phyloP scores from a whole-genome alignment of 1,140 invertebrate species.

The Drosophila kanapiae region DNA sequence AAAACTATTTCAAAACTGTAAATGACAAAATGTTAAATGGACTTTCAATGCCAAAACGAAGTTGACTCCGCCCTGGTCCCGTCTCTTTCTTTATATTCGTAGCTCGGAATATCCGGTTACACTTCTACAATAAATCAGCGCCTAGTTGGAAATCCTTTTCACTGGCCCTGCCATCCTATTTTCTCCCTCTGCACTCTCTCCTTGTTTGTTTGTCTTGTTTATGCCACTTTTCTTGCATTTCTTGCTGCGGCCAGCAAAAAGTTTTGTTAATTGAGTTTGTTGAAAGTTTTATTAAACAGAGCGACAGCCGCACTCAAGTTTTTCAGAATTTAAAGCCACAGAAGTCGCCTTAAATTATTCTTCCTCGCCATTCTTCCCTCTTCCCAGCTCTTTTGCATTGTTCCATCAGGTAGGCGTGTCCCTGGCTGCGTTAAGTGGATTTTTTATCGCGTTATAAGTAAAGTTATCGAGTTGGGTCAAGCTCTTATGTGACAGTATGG shows the following conservation, averaged over 20 bases:
- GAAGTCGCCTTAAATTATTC: conserved; percentile 59
- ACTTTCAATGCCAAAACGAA: conserved; percentile 80
- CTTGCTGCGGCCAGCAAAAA: conserved; percentile 77
- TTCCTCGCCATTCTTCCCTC: neutral
- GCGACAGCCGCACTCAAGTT: conserved; percentile 76
- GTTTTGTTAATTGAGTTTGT: conserved; percentile 83
- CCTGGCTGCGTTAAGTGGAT: neutral
- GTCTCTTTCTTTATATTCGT: conserved; percentile 24
- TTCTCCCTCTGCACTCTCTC: neutral
- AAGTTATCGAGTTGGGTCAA: too few relatives aligned
- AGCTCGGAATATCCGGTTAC: conserved; percentile 75
- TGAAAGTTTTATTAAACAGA: conserved; percentile 83
- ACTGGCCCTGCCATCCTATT: conserved; percentile 7
- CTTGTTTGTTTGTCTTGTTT: conserved; percentile 81
- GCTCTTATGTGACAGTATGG: too few relatives aligned
- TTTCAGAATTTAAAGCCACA: conserved; percentile 65
- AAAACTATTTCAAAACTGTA: conserved; percentile 85
- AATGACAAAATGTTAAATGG: conserved; percentile 85
- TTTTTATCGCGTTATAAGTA: neutral
- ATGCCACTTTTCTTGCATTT: conserved; percentile 82
- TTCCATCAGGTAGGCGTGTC: conserved; percentile 29
- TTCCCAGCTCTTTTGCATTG: conserved; percentile 16
- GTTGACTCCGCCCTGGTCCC: conserved; percentile 16
- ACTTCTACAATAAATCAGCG: conserved; percentile 80
- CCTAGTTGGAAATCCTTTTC: conserved; percentile 65